Percentiles rank a stretch among this genome's conserved stretches.
phyloP scores from a whole-genome alignment of 92 coral and sea anemone genomes.

The Umimayanthus kanabou region DNA sequence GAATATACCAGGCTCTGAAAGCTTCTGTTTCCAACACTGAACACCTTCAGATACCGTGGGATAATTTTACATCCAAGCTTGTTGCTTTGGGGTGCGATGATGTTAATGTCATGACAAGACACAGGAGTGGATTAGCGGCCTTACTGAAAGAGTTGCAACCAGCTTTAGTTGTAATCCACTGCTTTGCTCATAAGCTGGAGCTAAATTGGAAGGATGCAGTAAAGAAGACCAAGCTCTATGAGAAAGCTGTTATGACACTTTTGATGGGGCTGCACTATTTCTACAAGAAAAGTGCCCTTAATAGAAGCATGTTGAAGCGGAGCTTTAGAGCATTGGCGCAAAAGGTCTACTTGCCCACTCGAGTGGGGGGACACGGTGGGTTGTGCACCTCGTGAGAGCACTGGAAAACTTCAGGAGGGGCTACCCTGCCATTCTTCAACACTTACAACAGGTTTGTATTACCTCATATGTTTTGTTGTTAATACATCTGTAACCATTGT shows the following conservation, averaged over 20 bases:
- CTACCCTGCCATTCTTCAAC: slow-evolving; percentile 59
- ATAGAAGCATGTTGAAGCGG: slow-evolving; percentile 53
- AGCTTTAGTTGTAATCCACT: slow-evolving; percentile 30
- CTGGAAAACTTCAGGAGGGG: slow-evolving; percentile 41
- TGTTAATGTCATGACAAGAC: background rate
- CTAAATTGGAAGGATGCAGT: slow-evolving; percentile 54
- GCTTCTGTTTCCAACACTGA: slow-evolving; percentile 7
- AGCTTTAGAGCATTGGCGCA: slow-evolving; percentile 45
- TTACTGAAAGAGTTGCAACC: slow-evolving; percentile 20
- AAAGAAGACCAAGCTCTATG: slow-evolving; percentile 42
- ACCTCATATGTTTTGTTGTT: too few relatives aligned
- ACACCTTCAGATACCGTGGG: slow-evolving; percentile 7
- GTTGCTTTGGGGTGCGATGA: background rate
- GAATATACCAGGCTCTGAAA: slow-evolving; percentile 21
- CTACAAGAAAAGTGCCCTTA: slow-evolving; percentile 52
- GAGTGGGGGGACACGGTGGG: slow-evolving; percentile 64
- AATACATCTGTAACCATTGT: too few relatives aligned
- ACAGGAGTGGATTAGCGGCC: background rate
- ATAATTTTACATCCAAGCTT: slow-evolving; percentile 6
- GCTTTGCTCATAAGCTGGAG: slow-evolving; percentile 60
- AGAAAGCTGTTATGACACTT: slow-evolving; percentile 43
- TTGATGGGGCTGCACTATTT: slow-evolving; percentile 49
- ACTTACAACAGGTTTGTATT: slow-evolving; percentile 51
- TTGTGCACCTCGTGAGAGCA: slow-evolving; percentile 55
- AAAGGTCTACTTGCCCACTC: slow-evolving; percentile 45